Base-by-base conservation (phyloP, 35 echinoderm and acorn worm species). In the Apostichopus californicus region DNA sequence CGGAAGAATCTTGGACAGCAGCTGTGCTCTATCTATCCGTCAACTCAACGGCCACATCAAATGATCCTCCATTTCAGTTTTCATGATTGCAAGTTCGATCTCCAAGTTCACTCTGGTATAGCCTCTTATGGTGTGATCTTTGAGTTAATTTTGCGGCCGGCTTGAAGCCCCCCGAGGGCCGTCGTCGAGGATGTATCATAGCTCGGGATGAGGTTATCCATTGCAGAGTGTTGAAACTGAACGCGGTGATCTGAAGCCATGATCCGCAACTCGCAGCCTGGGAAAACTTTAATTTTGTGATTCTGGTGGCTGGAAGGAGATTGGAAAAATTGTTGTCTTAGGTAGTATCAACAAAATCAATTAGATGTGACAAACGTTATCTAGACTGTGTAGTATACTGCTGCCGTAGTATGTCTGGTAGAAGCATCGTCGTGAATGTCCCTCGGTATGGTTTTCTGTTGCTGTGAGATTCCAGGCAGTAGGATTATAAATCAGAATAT, bases 271-370 rank as follows among this genome's bases (percentile, higher is more conserved):
- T 79, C 28, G 77, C 77, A 22, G 28, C 34, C 34, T 46, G 77
- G 77, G 77, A 79, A 79, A 79, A 25, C 77, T 79, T 79, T 79
- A 25, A 22, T 25, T 79, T 79, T 79, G 77, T 22, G 77, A 46
- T 79, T 79, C 28, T 79, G n/a, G 24, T 22, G 77, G 28, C 77
- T 79, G 77, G 18, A 79, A 79, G 34, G 77, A 79, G 77, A 79
- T 79, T 79, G 24, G 24, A 79, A 79, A 79, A 79, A 79, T 22
- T 79, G 77, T 79, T 79, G 24, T 79, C 77, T 79, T 46, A 79
- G 28, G 77, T 9, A 18, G 28, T 79, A 79, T 46, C 77, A 79
- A 79, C 77, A 25, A 46, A 79, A 10, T 79, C 20, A 46, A 79
- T 79, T 79, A 79, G 28, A 79, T 68, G 64, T 68, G 64, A 68